Evolutionary conservation across 2,888 invertebrate species (phyloP).

Genomic region (Noctua fimbriata): DNA sequence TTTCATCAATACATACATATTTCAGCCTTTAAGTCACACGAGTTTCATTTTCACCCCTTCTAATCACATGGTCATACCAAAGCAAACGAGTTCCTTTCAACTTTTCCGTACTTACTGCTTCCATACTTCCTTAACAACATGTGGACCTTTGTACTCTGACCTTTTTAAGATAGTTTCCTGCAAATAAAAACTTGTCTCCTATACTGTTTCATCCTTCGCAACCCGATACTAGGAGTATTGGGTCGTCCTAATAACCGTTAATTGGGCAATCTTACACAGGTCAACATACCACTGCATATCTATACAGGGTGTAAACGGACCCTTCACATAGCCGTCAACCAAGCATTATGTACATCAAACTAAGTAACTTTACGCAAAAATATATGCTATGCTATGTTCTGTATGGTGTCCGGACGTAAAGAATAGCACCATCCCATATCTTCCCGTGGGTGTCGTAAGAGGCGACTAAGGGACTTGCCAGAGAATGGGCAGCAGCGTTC

Average conservation of each 20-base stretch:
- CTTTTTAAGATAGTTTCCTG: not conserved
- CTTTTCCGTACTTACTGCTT: not conserved
- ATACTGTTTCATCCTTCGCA: not conserved
- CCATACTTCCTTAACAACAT: not conserved
- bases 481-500: no score
- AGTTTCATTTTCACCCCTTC: not conserved
- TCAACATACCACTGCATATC: not conserved
- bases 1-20: not conserved
- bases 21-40: not conserved
- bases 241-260: not conserved
- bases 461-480: no score
- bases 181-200: not conserved
- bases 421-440: no score
- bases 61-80: not conserved
- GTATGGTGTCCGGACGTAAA: no score
- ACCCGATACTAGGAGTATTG: not conserved
- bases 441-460: no score
- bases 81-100: not conserved
- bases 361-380: no score
- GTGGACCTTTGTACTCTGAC: not conserved
- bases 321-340: no score
- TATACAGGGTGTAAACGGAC: no score
- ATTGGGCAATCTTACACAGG: not conserved
- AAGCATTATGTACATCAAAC: no score
- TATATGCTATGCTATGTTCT: no score